phyloP scores from a whole-genome alignment of 2,113 vertebrate genomes.

The Elaphurus davidianus region DNA sequence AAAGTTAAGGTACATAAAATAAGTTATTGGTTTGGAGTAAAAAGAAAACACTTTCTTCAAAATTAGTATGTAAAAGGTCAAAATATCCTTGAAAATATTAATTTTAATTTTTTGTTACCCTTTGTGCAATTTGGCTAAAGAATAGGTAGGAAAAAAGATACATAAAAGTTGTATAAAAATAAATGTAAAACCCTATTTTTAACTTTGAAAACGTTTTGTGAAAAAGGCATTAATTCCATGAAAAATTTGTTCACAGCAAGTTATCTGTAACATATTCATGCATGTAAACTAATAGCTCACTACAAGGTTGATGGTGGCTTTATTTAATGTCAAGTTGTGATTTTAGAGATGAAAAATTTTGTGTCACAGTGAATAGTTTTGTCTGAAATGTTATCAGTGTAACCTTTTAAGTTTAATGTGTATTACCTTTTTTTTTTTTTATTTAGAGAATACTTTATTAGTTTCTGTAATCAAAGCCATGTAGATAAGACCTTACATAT shows the following conservation, averaged over 20 bases:
- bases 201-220: background rate
- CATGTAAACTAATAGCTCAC: background rate
- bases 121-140: background rate
- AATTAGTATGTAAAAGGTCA: background rate
- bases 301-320: background rate
- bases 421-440: background rate
- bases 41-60: background rate
- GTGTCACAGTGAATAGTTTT: background rate
- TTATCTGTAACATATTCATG: background rate
- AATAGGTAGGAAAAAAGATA: background rate
- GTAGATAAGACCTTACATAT: background rate
- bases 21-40: background rate
- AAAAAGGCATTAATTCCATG: background rate
- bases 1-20: background rate
- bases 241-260: background rate
- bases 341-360: background rate
- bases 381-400: background rate
- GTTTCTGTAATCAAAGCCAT: background rate
- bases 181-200: background rate
- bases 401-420: background rate
- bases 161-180: slow-evolving; percentile 9
- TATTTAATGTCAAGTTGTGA: background rate
- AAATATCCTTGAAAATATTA: background rate
- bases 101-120: slow-evolving; percentile 25
- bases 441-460: background rate